phyloP scores from a whole-genome alignment of 2,888 invertebrate genomes.

The Lycia hirtaria region DNA sequence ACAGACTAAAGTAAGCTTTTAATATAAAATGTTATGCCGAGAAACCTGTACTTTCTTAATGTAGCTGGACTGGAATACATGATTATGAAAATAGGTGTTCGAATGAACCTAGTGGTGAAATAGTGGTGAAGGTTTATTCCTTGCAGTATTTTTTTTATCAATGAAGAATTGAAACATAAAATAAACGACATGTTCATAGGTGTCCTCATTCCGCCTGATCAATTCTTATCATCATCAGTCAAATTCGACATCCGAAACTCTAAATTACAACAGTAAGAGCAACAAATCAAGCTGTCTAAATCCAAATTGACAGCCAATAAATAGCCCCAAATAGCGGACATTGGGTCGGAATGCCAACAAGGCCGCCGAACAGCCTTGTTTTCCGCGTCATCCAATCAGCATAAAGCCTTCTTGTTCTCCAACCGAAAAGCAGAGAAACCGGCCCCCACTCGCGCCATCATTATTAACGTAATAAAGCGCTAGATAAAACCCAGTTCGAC shows the following conservation, averaged over 20 bases:
- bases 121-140: background rate
- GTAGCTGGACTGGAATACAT: background rate
- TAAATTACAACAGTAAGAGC: conserved; percentile 42
- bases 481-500: conserved; percentile 80
- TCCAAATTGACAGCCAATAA: conserved; percentile 65
- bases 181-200: conserved; percentile 20
- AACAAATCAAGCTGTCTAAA: conserved; percentile 59
- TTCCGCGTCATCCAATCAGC: conserved; percentile 81
- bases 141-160: background rate
- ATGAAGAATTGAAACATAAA: conserved; percentile 13
- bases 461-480: conserved; percentile 82
- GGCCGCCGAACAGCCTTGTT: conserved; percentile 79
- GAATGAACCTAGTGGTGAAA: too few relatives aligned
- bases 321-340: conserved; percentile 68
- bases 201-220: conserved; percentile 35
- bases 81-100: too few relatives aligned
- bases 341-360: conserved; percentile 76
- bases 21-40: conserved; percentile 14
- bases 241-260: conserved; percentile 43
- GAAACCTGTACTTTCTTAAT: background rate
- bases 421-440: conserved; percentile 75
- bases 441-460: conserved; percentile 76
- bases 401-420: conserved; percentile 69
- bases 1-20: conserved; percentile 6
- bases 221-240: conserved; percentile 38